phyloP scores from a whole-genome alignment of 2,888 invertebrate genomes.

The Diploptera punctata region DNA sequence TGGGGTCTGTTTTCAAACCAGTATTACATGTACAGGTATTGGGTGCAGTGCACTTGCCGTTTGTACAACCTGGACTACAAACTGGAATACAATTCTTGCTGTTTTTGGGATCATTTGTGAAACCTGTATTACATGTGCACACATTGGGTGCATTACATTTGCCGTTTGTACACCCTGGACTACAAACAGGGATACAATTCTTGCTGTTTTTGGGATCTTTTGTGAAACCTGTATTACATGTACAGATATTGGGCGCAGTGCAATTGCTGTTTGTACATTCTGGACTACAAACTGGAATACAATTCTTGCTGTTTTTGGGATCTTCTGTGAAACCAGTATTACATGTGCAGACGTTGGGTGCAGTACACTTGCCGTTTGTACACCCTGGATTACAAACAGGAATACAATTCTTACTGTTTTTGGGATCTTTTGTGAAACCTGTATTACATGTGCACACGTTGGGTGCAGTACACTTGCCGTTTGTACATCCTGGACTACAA shows the following conservation, averaged over 20 bases:
- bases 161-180: neutral
- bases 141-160: neutral
- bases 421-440: neutral
- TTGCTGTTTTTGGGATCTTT: neutral
- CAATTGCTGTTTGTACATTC: neutral
- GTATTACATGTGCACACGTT: neutral
- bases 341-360: slow-evolving; percentile 4
- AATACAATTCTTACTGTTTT: neutral
- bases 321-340: neutral
- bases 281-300: neutral
- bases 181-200: neutral
- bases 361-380: neutral
- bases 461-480: neutral
- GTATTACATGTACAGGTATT: neutral
- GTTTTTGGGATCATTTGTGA: neutral
- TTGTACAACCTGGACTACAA: neutral
- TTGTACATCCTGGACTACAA: neutral
- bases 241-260: neutral
- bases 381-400: neutral
- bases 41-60: slow-evolving; percentile 1
- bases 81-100: neutral
- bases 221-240: neutral
- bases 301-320: neutral
- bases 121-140: neutral
- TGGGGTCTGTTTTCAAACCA: neutral